Evolutionary conservation across 1,140 invertebrate genomes (phyloP).

Genomic region (Littorina saxatilis): DNA sequence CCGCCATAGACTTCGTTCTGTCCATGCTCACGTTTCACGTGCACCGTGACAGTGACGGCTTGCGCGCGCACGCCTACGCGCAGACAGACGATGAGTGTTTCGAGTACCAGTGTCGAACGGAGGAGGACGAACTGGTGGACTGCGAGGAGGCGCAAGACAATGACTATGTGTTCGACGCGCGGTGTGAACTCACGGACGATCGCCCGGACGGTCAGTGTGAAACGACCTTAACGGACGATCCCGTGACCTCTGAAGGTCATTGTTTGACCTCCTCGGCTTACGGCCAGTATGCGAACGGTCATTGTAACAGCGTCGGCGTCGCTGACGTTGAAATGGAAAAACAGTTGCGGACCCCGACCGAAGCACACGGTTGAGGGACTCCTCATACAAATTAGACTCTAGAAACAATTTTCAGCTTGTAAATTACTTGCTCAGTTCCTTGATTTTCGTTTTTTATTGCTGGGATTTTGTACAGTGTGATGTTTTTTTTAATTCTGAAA

Average conservation of each 20-base stretch:
- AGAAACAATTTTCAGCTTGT: too few relatives aligned
- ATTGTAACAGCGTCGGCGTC: not conserved
- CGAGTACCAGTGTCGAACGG: constrained; percentile 6
- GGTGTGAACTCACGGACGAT: not conserved
- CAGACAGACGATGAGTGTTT: not conserved
- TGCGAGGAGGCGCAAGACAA: not conserved
- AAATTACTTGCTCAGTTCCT: too few relatives aligned
- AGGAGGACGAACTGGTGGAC: not conserved
- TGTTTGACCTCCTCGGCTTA: not conserved
- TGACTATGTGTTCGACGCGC: not conserved
- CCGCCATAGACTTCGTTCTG: constrained; percentile 60
- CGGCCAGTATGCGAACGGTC: not conserved
- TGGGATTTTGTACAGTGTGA: too few relatives aligned
- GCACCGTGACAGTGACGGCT: not conserved
- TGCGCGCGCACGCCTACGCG: not conserved
- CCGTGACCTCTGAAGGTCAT: not conserved
- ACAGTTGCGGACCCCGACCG: not conserved
- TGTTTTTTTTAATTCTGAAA: too few relatives aligned
- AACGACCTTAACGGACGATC: not conserved
- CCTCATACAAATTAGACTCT: too few relatives aligned
- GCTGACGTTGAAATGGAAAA: not conserved
- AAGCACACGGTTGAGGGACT: constrained; percentile 13
- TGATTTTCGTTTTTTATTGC: too few relatives aligned
- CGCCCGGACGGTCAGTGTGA: not conserved
- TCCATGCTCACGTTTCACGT: constrained; percentile 62